These are phyloP conservation scores for Siniperca knerii DNA, from an alignment of 2,113 vertebrate genomes.

Conservation along the genomic window DNA sequence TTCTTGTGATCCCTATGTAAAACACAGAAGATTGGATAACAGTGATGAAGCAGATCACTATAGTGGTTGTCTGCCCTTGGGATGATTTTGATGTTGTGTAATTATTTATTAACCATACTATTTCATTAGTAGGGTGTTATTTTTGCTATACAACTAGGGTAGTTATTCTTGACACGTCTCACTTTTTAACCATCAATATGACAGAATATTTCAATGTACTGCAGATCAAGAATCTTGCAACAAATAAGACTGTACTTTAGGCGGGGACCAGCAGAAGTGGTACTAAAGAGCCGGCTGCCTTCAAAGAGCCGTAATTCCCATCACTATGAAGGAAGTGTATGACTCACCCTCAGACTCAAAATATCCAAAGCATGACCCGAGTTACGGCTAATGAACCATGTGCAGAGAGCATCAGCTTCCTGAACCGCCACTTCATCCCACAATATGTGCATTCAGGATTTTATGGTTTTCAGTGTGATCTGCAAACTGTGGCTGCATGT, in stretches of 20 bases:
- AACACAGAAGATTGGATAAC: conserved; percentile 15
- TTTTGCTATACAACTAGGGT: no score
- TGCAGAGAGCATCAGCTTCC: conserved; percentile 40
- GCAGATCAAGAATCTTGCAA: no score
- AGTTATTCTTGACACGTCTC: no score
- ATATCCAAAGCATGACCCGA: conserved; percentile 69
- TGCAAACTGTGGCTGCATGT: background rate
- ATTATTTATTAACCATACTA: no score
- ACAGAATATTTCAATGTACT: no score
- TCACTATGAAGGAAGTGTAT: conserved; percentile 21
- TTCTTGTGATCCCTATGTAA: conserved; percentile 40
- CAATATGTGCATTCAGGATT: conserved; percentile 31
- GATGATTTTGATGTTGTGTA: background rate
- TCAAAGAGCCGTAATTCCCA: no score
- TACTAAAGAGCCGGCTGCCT: no score
- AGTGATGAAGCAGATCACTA: conserved; percentile 9
- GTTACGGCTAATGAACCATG: conserved; percentile 63
- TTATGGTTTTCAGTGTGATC: conserved; percentile 6
- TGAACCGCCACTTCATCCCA: conserved; percentile 28
- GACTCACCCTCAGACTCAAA: conserved; percentile 42
- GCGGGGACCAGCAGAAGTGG: no score
- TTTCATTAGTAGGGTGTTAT: no score
- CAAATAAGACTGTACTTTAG: no score
- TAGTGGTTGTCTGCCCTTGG: conserved; percentile 2
- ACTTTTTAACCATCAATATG: no score